phyloP scores from a whole-genome alignment of 1,140 invertebrate species.

The Drosophila sulfurigaster region DNA sequence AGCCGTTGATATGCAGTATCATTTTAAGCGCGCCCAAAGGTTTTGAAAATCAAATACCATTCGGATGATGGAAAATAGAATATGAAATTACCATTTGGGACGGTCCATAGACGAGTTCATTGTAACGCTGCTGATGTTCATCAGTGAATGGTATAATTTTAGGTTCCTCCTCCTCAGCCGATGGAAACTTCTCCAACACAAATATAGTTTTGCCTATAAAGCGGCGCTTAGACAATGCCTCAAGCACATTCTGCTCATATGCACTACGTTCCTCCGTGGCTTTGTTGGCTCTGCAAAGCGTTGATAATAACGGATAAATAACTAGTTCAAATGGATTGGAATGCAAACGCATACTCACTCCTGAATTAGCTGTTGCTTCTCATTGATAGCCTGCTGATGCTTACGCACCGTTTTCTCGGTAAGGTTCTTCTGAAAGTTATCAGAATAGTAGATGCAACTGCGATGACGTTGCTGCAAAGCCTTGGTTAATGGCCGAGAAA shows the following conservation, averaged over 20 bases:
- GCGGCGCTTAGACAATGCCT: slow-evolving; percentile 10
- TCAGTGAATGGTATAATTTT: slow-evolving; percentile 44
- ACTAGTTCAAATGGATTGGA: neutral
- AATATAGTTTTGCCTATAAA: slow-evolving; percentile 43
- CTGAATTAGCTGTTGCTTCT: neutral
- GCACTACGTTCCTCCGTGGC: slow-evolving; percentile 25
- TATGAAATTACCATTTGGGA: slow-evolving; percentile 33
- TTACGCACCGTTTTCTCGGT: neutral
- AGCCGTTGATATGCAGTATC: no score
- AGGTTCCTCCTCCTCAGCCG: neutral
- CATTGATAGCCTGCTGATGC: slow-evolving; percentile 7
- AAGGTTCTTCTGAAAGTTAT: slow-evolving; percentile 27
- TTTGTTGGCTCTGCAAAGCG: slow-evolving; percentile 24
- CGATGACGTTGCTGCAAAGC: slow-evolving; percentile 39
- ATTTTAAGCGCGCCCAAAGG: no score
- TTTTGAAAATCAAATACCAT: neutral
- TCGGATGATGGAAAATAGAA: neutral
- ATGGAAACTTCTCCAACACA: slow-evolving; percentile 8
- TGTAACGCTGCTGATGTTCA: slow-evolving; percentile 23
- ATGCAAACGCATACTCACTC: slow-evolving; percentile 43
- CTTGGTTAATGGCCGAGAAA: slow-evolving; percentile 1
- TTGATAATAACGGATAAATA: neutral
- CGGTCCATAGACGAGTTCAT: slow-evolving; percentile 31
- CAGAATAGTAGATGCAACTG: slow-evolving; percentile 32
- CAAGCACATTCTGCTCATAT: slow-evolving; percentile 39